Conservation (phyloP, 2,797 vertebrate genomes). For the Numenius phaeopus region DNA sequence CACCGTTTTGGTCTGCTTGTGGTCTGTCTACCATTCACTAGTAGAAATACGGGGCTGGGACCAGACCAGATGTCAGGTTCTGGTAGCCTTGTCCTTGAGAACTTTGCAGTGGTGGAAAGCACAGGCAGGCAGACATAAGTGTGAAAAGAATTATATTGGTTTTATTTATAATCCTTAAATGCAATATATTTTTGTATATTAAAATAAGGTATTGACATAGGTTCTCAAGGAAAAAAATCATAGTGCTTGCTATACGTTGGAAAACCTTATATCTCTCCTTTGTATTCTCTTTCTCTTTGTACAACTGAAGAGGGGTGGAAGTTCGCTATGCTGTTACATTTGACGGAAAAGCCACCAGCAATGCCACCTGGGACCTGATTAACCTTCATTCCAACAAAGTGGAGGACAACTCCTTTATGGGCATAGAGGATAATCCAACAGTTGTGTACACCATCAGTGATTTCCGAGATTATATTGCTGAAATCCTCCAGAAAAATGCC, state of each 20-base stretch:
- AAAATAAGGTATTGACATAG: not conserved
- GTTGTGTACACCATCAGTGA: conserved; percentile 84
- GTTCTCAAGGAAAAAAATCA: not conserved
- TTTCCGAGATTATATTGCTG: conserved; percentile 83
- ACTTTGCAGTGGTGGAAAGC: not conserved
- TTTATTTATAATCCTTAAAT: not conserved
- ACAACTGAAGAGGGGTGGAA: conserved; percentile 80
- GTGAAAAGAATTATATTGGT: not conserved
- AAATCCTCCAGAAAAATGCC: conserved; percentile 85
- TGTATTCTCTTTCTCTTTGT: conserved; percentile 25
- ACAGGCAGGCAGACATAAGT: not conserved
- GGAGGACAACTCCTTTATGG: conserved; percentile 85
- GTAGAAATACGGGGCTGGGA: not conserved
- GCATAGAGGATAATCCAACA: conserved; percentile 84
- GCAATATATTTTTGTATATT: not conserved
- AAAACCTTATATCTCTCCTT: not conserved
- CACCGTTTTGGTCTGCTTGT: not conserved
- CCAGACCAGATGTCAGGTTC: not conserved
- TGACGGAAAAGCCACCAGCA: conserved; percentile 86
- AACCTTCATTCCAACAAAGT: conserved; percentile 92
- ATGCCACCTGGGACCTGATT: conserved; percentile 89
- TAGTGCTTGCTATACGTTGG: not conserved
- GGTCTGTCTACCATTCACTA: not conserved
- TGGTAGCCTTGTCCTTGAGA: not conserved
- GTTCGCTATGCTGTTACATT: conserved; percentile 89